These are phyloP conservation scores for Mya arenaria DNA, from an alignment of 1,140 invertebrate species.

Conservation along the genomic window DNA sequence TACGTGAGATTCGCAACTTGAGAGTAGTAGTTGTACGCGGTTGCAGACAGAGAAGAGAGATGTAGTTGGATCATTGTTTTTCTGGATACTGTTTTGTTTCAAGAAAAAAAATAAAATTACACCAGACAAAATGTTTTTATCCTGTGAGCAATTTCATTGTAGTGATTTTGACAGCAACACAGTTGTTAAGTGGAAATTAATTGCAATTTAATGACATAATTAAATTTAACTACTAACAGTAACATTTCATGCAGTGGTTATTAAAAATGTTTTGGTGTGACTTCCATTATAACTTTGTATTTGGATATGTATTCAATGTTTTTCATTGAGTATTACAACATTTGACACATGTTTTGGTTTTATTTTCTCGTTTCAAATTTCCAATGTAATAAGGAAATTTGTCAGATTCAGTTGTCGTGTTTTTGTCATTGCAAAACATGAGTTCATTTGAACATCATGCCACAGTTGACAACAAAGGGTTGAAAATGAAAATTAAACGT, in stretches of 20 bases:
- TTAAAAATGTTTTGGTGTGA: not conserved
- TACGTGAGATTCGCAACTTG: not conserved
- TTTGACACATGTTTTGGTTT: slow-evolving; percentile 24
- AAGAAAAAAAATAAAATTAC: too few relatives aligned
- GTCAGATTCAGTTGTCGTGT: not conserved
- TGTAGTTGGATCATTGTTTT: too few relatives aligned
- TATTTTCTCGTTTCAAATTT: slow-evolving; percentile 30
- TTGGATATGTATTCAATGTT: not conserved
- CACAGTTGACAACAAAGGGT: slow-evolving; percentile 93
- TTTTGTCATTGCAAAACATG: slow-evolving; percentile 27
- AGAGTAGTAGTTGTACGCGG: too few relatives aligned
- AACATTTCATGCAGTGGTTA: not conserved
- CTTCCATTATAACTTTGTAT: slow-evolving; percentile 11
- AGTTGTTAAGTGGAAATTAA: not conserved
- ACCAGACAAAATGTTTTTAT: too few relatives aligned
- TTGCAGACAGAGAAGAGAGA: too few relatives aligned
- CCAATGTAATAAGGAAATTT: slow-evolving; percentile 48
- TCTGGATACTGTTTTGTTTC: too few relatives aligned
- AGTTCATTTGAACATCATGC: slow-evolving; percentile 87
- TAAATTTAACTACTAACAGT: not conserved
- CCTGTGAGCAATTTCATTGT: too few relatives aligned
- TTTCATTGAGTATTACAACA: not conserved
- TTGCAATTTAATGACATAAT: not conserved
- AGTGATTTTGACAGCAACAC: slow-evolving; percentile 11
- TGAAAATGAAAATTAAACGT: slow-evolving; percentile 99